These are phyloP conservation scores for Sander vitreus DNA, from an alignment of 2,113 vertebrate genomes.

Conservation along the genomic window DNA sequence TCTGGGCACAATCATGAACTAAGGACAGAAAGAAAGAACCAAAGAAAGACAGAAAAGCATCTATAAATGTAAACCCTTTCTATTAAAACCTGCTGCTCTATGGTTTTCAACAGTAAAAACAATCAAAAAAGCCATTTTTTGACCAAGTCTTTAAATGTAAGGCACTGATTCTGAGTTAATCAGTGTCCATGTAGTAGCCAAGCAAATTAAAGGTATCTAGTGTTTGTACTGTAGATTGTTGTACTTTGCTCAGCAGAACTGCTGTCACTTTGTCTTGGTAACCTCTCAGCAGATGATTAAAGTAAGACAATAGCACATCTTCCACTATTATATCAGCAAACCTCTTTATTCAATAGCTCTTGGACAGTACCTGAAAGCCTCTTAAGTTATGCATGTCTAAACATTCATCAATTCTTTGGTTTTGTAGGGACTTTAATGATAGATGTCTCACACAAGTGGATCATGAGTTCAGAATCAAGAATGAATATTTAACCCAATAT, in stretches of 20 bases:
- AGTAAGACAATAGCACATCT: constrained; percentile 16
- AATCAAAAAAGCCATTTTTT: not conserved
- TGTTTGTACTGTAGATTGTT: constrained; percentile 24
- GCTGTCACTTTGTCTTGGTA: not conserved
- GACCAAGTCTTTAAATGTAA: not conserved
- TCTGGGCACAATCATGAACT: constrained; percentile 45
- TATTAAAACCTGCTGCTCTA: constrained; percentile 25
- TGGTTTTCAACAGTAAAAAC: constrained; percentile 15
- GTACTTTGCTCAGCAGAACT: constrained; percentile 1
- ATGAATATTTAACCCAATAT: not conserved
- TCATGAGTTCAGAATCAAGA: not conserved
- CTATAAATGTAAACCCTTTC: not conserved
- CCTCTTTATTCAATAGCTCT: constrained; percentile 8
- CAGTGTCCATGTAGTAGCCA: constrained; percentile 8
- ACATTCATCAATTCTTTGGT: not conserved
- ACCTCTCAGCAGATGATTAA: constrained; percentile 7
- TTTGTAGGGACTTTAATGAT: not conserved
- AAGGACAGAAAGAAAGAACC: constrained; percentile 14
- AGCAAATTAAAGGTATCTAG: constrained; percentile 9
- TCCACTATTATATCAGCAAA: not conserved
- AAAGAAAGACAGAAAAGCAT: not conserved
- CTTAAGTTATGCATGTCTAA: not conserved
- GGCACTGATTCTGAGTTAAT: constrained; percentile 1
- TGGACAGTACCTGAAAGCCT: not conserved
- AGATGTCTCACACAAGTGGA: not conserved